Conservation (phyloP, 2,797 vertebrate genomes). For the Lepus oiostolus region DNA sequence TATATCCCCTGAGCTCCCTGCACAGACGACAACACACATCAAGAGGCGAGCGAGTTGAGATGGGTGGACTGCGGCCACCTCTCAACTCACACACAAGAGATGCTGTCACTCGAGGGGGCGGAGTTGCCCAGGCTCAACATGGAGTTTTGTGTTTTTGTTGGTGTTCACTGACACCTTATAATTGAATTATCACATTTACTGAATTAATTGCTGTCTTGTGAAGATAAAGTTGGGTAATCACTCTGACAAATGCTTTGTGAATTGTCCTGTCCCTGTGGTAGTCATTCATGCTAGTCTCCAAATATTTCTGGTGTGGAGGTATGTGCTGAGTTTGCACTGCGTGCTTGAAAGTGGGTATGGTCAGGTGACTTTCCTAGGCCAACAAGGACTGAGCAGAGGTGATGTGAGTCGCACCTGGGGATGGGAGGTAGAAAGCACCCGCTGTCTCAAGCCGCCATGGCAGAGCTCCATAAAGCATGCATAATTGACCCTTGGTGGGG, state of each 20-base stretch:
- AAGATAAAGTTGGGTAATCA: not conserved
- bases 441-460: too few relatives aligned
- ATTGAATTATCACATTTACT: conserved; percentile 24
- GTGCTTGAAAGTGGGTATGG: not conserved
- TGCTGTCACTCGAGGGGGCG: not conserved
- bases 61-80: not conserved
- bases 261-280: not conserved
- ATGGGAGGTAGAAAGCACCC: not conserved
- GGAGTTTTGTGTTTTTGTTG: conserved; percentile 10
- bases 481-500: not conserved
- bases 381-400: not conserved
- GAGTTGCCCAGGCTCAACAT: not conserved
- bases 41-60: not conserved
- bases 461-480: not conserved
- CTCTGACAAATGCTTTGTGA: not conserved
- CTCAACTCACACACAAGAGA: not conserved
- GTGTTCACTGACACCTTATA: conserved; percentile 8
- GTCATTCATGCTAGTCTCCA: not conserved
- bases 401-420: not conserved
- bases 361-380: not conserved
- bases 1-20: not conserved
- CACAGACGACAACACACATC: not conserved
- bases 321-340: not conserved
- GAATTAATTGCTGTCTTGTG: conserved; percentile 23
- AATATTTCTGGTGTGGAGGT: not conserved